Percentiles rank a stretch among this genome's conserved stretches.
Conservation (phyloP, 2,888 invertebrate species). For the Agrotis puta region DNA sequence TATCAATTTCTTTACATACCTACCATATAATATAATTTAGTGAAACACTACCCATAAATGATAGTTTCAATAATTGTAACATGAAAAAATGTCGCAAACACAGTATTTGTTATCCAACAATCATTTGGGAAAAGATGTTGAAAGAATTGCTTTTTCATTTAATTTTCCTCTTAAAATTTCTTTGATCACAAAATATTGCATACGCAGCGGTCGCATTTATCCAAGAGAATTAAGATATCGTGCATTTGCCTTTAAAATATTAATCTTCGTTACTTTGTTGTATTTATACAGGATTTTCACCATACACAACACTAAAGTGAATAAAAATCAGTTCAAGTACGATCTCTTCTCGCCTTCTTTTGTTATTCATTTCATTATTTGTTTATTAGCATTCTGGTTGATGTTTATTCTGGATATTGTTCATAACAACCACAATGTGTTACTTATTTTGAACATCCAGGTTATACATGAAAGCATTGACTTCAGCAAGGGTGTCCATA, state of each 20-base stretch:
- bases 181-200: slow-evolving; percentile 13
- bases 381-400: slow-evolving; percentile 1
- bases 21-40: not conserved
- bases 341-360: slow-evolving; percentile 6
- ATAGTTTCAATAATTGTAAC: not conserved
- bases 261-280: not conserved
- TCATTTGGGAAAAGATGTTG: not conserved
- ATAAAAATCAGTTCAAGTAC: slow-evolving; percentile 6
- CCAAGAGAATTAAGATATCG: slow-evolving; percentile 5
- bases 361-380: not conserved
- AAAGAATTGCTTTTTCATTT: slow-evolving; percentile 19
- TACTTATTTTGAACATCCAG: slow-evolving; percentile 22
- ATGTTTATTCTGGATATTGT: slow-evolving; percentile 2
- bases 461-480: not conserved
- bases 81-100: not conserved
- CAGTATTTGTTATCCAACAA: not conserved
- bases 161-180: slow-evolving; percentile 24
- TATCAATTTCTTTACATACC: not conserved
- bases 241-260: slow-evolving; percentile 13
- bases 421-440: not conserved
- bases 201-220: slow-evolving; percentile 12
- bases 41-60: not conserved
- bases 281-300: not conserved
- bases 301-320: not conserved
- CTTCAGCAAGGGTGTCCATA: not conserved